phyloP scores from a whole-genome alignment of 2,888 invertebrate genomes.

The Galerucella pusilla region DNA sequence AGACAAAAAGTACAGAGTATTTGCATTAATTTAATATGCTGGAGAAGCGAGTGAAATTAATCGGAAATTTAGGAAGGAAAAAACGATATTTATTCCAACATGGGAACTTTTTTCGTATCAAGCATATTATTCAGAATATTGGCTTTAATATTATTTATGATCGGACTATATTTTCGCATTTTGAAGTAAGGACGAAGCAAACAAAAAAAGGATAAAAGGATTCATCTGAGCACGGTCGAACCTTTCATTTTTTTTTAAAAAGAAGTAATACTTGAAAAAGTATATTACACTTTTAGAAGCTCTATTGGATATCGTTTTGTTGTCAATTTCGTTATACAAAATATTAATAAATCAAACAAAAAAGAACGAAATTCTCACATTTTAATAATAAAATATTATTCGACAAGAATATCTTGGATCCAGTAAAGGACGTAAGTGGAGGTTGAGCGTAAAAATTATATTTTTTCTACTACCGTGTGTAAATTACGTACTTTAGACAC shows the following conservation, averaged over 20 bases:
- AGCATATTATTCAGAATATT: constrained; percentile 3
- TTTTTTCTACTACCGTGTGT: too few species aligned
- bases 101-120: background rate
- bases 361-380: background rate
- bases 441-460: too few species aligned
- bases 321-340: background rate
- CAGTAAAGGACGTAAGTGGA: too few species aligned
- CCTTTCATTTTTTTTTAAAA: background rate
- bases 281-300: constrained; percentile 6
- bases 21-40: background rate
- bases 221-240: constrained; percentile 13
- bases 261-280: background rate
- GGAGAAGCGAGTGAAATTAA: background rate
- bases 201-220: constrained; percentile 10
- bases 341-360: background rate
- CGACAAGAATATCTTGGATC: too few species aligned
- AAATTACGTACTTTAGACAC: too few species aligned
- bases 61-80: background rate
- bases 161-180: constrained; percentile 7
- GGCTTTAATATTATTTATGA: constrained; percentile 12
- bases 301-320: constrained; percentile 1
- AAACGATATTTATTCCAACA: background rate
- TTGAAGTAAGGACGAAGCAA: constrained; percentile 9
- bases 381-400: background rate
- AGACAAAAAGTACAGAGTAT: background rate